Base-by-base conservation (phyloP, 2,113 vertebrate genomes). In the Prunella fulvescens region DNA sequence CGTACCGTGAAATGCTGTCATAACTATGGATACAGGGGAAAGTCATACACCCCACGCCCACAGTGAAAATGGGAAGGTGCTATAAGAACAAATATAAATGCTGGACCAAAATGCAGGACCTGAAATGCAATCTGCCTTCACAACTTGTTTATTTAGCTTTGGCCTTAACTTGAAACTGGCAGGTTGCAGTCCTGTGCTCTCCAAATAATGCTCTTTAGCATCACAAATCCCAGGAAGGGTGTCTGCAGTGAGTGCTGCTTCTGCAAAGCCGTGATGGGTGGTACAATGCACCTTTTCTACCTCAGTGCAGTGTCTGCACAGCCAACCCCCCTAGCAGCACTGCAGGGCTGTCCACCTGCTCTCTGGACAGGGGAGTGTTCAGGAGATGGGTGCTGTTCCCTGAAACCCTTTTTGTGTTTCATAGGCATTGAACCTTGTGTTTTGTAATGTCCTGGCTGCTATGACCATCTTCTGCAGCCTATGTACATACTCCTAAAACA, bases 401-500 rank as follows among this genome's bases (percentile, higher is more conserved):
- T 25, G 20, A 33, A 71, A 35, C 33, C 28, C 3, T 1, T 29
- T 24, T 5, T 0, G 0, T 37, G 58, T 86, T 42, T n/a, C 26
- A 2, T 1, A 57, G 50, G 4, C 1, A 0, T n/a, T 10, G 37
- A 24, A 3, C 20, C 12, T 12, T 11, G 13, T n/a, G 19, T 50
- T 69, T 26, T 60, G 25, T 42, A 18, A 6, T 16, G 37, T 22
- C 6, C 22, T 37, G 57, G 33, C 35, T 48, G 76, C 31, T 45
- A 1, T 8, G 23, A 28, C 64, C 16, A 3, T 13, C 33, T 19
- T 45, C 18, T 70, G 40, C 48, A 47, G 2, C 23, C 48, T 1
- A 0, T 19, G 6, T 19, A n/a, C 2, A 0, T 11, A 5, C 7
- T 17, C n/a, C 3, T 12, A n/a, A 23, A 54, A 16, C 14, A 35